These are phyloP conservation scores for Florisuga fusca DNA, from an alignment of 2,797 vertebrate species.

Conservation along the genomic window DNA sequence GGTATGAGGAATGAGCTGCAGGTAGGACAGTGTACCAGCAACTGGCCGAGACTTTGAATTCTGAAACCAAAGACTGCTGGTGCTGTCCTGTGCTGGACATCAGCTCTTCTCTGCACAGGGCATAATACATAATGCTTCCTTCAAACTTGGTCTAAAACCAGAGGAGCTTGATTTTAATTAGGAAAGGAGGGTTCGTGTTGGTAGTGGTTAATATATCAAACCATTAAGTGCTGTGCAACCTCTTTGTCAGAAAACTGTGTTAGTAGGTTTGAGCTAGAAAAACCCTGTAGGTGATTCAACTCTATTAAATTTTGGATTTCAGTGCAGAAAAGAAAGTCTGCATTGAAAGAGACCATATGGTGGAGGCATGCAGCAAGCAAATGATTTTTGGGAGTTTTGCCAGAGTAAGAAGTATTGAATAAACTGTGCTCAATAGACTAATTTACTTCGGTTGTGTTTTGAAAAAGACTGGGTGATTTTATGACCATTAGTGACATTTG, in stretches of 20 bases:
- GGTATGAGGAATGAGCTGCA: not conserved
- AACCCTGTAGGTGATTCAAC: conserved; percentile 34
- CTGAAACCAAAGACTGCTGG: not conserved
- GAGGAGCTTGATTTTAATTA: conserved; percentile 38
- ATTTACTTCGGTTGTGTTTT: conserved; percentile 62
- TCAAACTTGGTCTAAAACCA: conserved; percentile 12
- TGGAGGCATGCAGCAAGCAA: conserved; percentile 65
- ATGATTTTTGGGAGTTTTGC: conserved; percentile 66
- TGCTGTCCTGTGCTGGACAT: not conserved
- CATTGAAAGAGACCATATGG: conserved; percentile 69
- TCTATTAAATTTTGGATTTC: conserved; percentile 49
- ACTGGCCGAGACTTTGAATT: not conserved
- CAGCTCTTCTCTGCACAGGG: not conserved
- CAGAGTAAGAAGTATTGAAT: conserved; percentile 67
- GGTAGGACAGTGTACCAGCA: not conserved
- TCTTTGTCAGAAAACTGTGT: conserved; percentile 37
- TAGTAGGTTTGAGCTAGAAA: conserved; percentile 38
- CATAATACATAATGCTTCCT: not conserved
- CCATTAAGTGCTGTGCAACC: not conserved
- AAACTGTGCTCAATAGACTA: conserved; percentile 66
- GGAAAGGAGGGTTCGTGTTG: not conserved
- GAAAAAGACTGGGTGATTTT: conserved; percentile 64
- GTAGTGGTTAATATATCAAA: not conserved
- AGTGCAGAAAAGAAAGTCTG: conserved; percentile 38
- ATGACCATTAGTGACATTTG: conserved; percentile 67